phyloP scores from a whole-genome alignment of 2,888 invertebrate genomes.

The Panopea generosa region DNA sequence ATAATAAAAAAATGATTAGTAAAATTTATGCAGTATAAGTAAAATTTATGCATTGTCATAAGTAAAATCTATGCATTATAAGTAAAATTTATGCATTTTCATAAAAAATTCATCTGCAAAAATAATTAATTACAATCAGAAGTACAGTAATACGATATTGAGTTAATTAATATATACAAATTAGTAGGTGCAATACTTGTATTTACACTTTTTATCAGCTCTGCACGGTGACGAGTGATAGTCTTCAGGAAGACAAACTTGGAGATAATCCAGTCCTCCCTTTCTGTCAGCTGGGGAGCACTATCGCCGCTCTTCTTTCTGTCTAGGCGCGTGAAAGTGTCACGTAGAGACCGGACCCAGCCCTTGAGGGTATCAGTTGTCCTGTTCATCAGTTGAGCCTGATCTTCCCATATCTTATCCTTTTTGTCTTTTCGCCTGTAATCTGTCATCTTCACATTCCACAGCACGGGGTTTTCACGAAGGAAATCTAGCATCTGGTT shows the following conservation, averaged over 20 bases:
- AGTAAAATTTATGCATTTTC: conserved; percentile 1
- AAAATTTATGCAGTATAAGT: neutral
- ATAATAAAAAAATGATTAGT: neutral
- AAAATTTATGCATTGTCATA: too few species aligned
- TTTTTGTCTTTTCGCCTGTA: conserved; percentile 15
- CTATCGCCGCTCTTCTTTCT: conserved; percentile 13
- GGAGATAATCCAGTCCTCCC: conserved; percentile 12
- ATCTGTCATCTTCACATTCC: conserved; percentile 14
- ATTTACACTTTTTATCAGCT: neutral
- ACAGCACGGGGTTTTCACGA: conserved; percentile 8
- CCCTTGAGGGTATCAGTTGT: conserved; percentile 8
- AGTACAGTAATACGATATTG: too few species aligned
- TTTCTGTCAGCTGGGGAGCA: conserved; percentile 6
- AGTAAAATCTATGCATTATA: too few species aligned
- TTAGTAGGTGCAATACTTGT: neutral
- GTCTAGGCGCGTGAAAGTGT: conserved; percentile 18
- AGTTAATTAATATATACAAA: neutral
- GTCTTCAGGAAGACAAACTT: conserved; percentile 11
- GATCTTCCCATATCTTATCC: conserved; percentile 17
- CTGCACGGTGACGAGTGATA: conserved; percentile 11
- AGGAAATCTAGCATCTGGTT: too few species aligned
- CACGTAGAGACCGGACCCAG: conserved; percentile 17
- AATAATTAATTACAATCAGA: too few species aligned
- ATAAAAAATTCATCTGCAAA: neutral
- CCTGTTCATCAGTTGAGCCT: conserved; percentile 14